A percentile compares a stretch with the other conserved stretches of the same genome.
phyloP scores from a whole-genome alignment of 2,113 vertebrate genomes.

The Scartelaos histophorus region DNA sequence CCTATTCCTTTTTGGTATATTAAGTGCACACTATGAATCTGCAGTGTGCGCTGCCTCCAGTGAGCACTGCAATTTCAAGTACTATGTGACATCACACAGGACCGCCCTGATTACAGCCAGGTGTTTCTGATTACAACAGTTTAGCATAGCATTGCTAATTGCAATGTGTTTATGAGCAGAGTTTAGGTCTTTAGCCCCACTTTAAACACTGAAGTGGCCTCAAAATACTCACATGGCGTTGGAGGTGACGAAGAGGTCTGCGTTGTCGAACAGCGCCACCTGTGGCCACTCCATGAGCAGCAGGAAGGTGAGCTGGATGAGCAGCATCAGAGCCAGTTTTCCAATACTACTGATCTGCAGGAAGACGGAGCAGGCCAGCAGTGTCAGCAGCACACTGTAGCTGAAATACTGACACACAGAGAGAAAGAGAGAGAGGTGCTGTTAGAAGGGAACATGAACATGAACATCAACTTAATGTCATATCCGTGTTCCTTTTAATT shows the following conservation, averaged over 20 bases:
- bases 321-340: constrained; percentile 90
- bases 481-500: neutral
- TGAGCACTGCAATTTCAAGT: too few species aligned
- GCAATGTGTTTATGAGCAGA: too few species aligned
- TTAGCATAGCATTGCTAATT: too few species aligned
- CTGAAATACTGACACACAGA: constrained; percentile 85
- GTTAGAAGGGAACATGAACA: neutral
- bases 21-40: too few species aligned
- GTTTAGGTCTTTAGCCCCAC: too few species aligned
- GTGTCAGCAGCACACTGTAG: constrained; percentile 90
- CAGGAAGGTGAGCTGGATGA: constrained; percentile 88
- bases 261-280: constrained; percentile 91
- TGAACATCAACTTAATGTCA: neutral
- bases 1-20: too few species aligned
- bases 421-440: constrained; percentile 2
- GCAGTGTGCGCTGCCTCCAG: too few species aligned
- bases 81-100: too few species aligned
- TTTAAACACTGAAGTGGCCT: too few species aligned
- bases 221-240: constrained; percentile 88
- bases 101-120: too few species aligned
- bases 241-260: constrained; percentile 90
- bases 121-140: too few species aligned
- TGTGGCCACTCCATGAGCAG: constrained; percentile 91
- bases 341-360: constrained; percentile 97
- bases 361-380: constrained; percentile 95